Evolutionary conservation across 1,140 invertebrate species (phyloP), one percentile per base, ranked within the genome.

Genomic region (Meloidogyne floridensis): DNA sequence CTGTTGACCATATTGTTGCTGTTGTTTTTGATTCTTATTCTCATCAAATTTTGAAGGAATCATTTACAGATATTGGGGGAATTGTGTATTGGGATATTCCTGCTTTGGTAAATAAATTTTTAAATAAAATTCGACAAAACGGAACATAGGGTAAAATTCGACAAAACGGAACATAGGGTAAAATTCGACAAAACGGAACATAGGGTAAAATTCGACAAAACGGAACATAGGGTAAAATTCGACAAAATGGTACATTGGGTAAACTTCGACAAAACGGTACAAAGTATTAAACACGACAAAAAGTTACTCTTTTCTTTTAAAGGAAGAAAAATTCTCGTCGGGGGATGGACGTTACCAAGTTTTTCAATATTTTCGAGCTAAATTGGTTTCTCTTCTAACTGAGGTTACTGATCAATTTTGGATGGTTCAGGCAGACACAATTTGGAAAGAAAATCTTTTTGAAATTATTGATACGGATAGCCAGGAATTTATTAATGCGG

Each of bases 351-450:
- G 83, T 13, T 86, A 86, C 81, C 85, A 86, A 78, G 42, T 86
- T 32, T 86, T 86, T 70, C 85, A 86, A 78, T 87, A 86, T 72
- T 87, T 86, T 71, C 80, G 85, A 6, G 84, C 85, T 54, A 54
- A 65, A 53, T 56, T 86, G 15, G 84, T 82, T 20, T 59, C 80
- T 11, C 87, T 73, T 77, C 54, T 86, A 18, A 85, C 84, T 15
- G 54, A 70, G 51, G 13, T 56, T 13, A 70, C 42, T 18, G 18
- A 11, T 6, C 59, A 65, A 59, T 81, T 81, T 72, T 81, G 80
- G 80, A 81, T 81, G 80, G 75, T 86, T 78, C 85, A 87, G 73
- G 82, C 85, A 11, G 85, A 86, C 72, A 86, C 85, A 42, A 85
- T 87, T 47, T 86, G 85, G 85, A 69, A 74, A 53, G 74, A 80